These are phyloP conservation scores for Lycodopsis pacificus DNA, from an alignment of 2,797 vertebrate genomes.

Conservation along the genomic window DNA sequence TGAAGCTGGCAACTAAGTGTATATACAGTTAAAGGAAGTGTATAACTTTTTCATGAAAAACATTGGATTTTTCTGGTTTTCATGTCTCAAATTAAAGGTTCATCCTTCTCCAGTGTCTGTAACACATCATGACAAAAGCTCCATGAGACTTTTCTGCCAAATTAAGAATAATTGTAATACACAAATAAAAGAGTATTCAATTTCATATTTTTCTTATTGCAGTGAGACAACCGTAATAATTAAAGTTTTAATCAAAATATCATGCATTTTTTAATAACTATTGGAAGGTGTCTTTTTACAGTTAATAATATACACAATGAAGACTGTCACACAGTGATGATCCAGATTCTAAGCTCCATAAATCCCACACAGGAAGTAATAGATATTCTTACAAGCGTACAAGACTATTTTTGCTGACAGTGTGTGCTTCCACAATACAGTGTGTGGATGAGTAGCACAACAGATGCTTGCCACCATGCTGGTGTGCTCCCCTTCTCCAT, in stretches of 20 bases:
- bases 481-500: conserved; percentile 55
- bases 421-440: conserved; percentile 25
- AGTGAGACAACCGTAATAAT: neutral
- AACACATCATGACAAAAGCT: neutral
- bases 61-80: conserved; percentile 14
- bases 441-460: conserved; percentile 49
- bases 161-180: neutral
- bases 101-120: neutral
- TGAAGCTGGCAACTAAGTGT: conserved; percentile 18
- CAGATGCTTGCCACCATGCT: conserved; percentile 51
- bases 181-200: conserved; percentile 5
- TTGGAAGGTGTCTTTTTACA: conserved; percentile 25
- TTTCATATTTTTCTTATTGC: conserved; percentile 8
- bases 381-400: conserved; percentile 51
- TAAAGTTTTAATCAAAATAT: conserved; percentile 35
- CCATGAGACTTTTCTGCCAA: conserved; percentile 3
- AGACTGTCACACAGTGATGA: conserved; percentile 46
- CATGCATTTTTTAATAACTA: conserved; percentile 37
- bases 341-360: conserved; percentile 50
- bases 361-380: conserved; percentile 61
- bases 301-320: conserved; percentile 42
- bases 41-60: conserved; percentile 5
- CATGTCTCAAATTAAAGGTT: conserved; percentile 3
- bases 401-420: conserved; percentile 57
- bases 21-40: neutral